Base-by-base conservation (phyloP, 2,797 vertebrate genomes). In the Squalus acanthias region DNA sequence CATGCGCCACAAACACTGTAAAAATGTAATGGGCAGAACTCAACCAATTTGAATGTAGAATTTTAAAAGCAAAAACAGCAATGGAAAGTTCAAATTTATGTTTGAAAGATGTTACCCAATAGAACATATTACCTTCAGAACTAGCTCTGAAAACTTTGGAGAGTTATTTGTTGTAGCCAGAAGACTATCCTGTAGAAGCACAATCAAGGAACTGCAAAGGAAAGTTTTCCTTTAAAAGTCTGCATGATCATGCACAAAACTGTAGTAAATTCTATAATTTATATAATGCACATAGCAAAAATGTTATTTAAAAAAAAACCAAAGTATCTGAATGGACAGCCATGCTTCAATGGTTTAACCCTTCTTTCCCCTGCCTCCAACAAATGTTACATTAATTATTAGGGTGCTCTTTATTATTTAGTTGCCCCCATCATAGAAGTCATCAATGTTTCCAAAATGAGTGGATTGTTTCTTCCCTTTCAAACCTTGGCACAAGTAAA, bases 1-100 rank as follows among this genome's bases (percentile, higher is more conserved):
- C 98, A 99, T 98, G 97, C 99, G 98, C 99, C 99, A 99, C 96
- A 99, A 98, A 98, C 99, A 99, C 99, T 99, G 97, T 96, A 60
- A 96, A 97, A 76, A 96, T 93, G 96, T 65, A 0, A 0, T 97
- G 96, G 72, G 57, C 50, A 95, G 50, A 57, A 39, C 12, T 76
- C 2, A 95, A n/a, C 50, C 15, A 95, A 72, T 26, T 46, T 50
- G 82, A 50, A 46, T 26, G 39, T 72, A 50, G 24, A 89, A 65
- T 65, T 6, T 74, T 96, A 53, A 97, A 96, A 97, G 69, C 92
- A 3, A 79, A 10, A 96, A 96, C 96, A 8, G 24, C 88, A 82
- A 53, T 70, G 26, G 1, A 79, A 39, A 96, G 20, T 65, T 46
- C 5, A 46, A 6, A 72, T 91, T 85, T 46, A 82, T n/a, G 4